Conservation (phyloP, 2,797 vertebrate genomes). For the Hydrolagus colliei region DNA sequence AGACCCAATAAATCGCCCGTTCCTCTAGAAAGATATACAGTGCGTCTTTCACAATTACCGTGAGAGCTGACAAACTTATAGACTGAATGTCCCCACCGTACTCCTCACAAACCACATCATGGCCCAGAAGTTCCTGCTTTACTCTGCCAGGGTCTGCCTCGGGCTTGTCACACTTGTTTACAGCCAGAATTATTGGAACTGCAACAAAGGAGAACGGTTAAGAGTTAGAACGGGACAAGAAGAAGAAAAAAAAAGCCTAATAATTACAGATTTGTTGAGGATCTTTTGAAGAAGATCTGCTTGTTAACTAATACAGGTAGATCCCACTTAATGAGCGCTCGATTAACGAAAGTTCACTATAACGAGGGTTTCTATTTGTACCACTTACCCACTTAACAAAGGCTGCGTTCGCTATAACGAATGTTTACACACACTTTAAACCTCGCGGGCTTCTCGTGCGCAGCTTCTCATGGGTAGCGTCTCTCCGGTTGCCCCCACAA, state of each 20-base stretch:
- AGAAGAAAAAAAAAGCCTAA: constrained; percentile 30
- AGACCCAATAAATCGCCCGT: not conserved
- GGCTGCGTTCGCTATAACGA: too few relatives aligned
- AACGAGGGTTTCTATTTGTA: too few relatives aligned
- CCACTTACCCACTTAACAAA: too few relatives aligned
- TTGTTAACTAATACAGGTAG: not conserved
- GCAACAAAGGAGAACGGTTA: constrained; percentile 26
- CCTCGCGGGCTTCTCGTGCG: too few relatives aligned
- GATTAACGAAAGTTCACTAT: too few relatives aligned
- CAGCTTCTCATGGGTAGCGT: too few relatives aligned
- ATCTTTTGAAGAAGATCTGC: too few relatives aligned
- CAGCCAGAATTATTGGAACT: constrained; percentile 82
- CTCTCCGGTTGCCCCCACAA: too few relatives aligned
- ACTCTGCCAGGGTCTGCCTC: constrained; percentile 73
- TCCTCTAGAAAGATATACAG: not conserved
- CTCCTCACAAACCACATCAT: constrained; percentile 84
- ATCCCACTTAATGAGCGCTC: not conserved
- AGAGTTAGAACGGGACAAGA: not conserved
- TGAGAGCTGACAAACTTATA: constrained; percentile 79
- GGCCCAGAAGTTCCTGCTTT: constrained; percentile 71
- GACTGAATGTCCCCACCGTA: constrained; percentile 86
- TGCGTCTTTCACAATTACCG: constrained; percentile 51
- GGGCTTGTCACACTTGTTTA: constrained; percentile 89
- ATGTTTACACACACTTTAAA: too few relatives aligned
- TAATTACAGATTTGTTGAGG: not conserved